These are phyloP conservation scores for Drosophila tristis DNA, from an alignment of 1,140 invertebrate genomes.

Conservation along the genomic window DNA sequence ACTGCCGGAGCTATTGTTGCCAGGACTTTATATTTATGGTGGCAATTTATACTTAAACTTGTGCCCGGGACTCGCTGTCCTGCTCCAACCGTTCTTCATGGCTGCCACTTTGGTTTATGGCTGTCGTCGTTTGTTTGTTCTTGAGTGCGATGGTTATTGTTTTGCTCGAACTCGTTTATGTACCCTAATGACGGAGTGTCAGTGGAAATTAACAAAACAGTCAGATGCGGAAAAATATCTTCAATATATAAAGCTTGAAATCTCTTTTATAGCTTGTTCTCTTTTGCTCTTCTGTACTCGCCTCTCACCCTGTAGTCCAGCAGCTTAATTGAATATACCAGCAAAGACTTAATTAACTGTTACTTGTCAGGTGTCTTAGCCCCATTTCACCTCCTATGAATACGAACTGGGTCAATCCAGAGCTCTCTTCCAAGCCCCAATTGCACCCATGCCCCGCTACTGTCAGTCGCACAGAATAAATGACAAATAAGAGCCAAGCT, in stretches of 20 bases:
- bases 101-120: slow-evolving; percentile 41
- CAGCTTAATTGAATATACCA: background rate
- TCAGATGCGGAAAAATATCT: slow-evolving; percentile 1
- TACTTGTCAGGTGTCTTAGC: background rate
- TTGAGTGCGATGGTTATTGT: slow-evolving; percentile 44
- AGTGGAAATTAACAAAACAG: slow-evolving; percentile 56
- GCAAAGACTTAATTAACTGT: slow-evolving; percentile 11
- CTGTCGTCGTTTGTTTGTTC: slow-evolving; percentile 45
- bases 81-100: slow-evolving; percentile 15
- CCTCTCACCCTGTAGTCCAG: no score
- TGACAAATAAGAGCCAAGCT: slow-evolving; percentile 24
- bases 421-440: slow-evolving; percentile 23
- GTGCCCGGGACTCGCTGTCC: slow-evolving; percentile 15
- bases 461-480: slow-evolving; percentile 45
- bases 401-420: slow-evolving; percentile 10
- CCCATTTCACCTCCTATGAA: slow-evolving; percentile 4
- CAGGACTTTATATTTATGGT: slow-evolving; percentile 71
- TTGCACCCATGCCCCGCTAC: slow-evolving; percentile 22
- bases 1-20: slow-evolving; percentile 50
- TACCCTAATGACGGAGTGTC: slow-evolving; percentile 11
- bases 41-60: slow-evolving; percentile 74
- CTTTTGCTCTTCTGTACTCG: no score
- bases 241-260: no score
- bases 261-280: no score
- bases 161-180: background rate